Conservation (phyloP, 2,888 invertebrate species). For the Aleiodes alternator region DNA sequence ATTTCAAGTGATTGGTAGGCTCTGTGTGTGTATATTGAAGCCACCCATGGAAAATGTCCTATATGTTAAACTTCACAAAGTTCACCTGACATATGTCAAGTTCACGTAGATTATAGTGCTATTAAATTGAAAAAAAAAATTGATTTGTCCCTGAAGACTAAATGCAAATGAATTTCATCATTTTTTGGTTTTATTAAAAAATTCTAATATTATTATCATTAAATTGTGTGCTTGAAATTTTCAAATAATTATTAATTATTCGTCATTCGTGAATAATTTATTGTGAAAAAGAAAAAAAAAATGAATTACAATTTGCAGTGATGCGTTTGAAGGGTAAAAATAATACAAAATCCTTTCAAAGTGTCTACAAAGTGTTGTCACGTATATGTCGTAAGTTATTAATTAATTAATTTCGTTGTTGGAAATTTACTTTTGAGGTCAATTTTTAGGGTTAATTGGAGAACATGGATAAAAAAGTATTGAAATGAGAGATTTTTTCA, state of each 20-base stretch:
- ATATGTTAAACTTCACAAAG: too few species aligned
- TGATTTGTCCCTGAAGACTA: neutral
- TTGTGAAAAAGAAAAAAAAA: neutral
- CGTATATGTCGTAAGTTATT: conserved; percentile 73
- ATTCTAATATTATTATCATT: too few species aligned
- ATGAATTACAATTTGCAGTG: conserved; percentile 61
- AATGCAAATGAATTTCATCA: neutral
- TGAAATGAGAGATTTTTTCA: too few species aligned
- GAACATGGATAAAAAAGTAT: neutral
- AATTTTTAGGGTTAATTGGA: neutral
- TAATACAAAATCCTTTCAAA: conserved; percentile 72
- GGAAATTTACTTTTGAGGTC: neutral
- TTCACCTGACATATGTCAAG: too few species aligned
- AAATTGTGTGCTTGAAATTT: neutral
- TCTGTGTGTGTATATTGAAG: too few species aligned
- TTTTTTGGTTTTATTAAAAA: too few species aligned
- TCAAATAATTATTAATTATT: too few species aligned
- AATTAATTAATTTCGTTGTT: neutral
- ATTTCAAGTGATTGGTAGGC: too few species aligned
- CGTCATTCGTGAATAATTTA: neutral
- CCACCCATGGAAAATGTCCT: too few species aligned
- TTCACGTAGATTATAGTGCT: too few species aligned
- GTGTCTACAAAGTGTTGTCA: conserved; percentile 73
- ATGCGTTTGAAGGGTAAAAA: conserved; percentile 74
- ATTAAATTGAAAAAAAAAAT: too few species aligned